Percentiles rank a stretch among this genome's conserved stretches.
Evolutionary conservation across 2,888 invertebrate species (phyloP).

Genomic region (Lasioglossum malachurum): DNA sequence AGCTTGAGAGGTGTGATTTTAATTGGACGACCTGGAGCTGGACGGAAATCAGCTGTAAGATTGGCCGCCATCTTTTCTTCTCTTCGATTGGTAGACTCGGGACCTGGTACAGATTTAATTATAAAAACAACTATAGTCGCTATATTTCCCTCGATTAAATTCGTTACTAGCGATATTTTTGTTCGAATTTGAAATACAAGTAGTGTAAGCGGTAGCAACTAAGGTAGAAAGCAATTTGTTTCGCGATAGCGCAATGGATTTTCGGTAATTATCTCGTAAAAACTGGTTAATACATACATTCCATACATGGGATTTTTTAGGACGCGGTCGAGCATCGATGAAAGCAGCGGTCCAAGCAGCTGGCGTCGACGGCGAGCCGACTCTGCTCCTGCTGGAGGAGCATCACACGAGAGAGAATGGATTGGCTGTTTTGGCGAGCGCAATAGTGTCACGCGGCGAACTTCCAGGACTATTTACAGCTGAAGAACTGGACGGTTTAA

Average conservation of each 20-base stretch:
- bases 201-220: background rate
- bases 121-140: background rate
- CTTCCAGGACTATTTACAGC: conserved; percentile 90
- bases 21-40: conserved; percentile 81
- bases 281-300: background rate
- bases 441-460: conserved; percentile 92
- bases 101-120: conserved; percentile 74
- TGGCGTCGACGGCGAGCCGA: conserved; percentile 92
- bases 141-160: background rate
- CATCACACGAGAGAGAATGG: conserved; percentile 89
- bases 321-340: conserved; percentile 92
- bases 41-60: conserved; percentile 79
- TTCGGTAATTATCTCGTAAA: background rate
- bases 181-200: background rate
- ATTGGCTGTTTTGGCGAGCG: conserved; percentile 91
- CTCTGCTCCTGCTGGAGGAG: conserved; percentile 93
- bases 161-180: background rate
- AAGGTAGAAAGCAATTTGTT: background rate
- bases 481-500: conserved; percentile 93
- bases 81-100: conserved; percentile 79
- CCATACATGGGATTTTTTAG: conserved; percentile 80
- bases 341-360: conserved; percentile 91
- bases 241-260: background rate
- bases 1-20: conserved; percentile 78
- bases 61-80: conserved; percentile 77